phyloP scores from a whole-genome alignment of 2,888 invertebrate species.

The Andrena haemorrhoa region DNA sequence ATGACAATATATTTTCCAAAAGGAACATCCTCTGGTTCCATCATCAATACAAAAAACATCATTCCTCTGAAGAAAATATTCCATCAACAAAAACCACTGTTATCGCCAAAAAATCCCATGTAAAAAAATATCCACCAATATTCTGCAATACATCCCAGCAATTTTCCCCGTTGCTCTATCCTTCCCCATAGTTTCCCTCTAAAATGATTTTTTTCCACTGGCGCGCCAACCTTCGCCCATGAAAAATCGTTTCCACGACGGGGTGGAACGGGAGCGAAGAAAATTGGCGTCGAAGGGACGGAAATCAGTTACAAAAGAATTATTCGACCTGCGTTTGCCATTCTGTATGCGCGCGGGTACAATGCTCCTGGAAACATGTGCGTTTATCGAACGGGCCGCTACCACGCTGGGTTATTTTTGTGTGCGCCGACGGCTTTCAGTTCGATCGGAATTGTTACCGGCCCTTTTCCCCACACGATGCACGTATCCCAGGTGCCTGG shows the following conservation, averaged over 20 bases:
- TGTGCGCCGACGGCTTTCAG: constrained; percentile 51
- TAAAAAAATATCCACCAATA: too few relatives aligned
- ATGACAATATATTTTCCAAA: too few relatives aligned
- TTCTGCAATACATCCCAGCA: too few relatives aligned
- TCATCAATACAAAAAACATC: too few relatives aligned
- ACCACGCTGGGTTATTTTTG: constrained; percentile 53
- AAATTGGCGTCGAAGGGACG: constrained; percentile 31
- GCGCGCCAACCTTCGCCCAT: neutral
- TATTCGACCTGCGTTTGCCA: constrained; percentile 56
- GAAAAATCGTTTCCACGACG: neutral
- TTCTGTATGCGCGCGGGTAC: constrained; percentile 49
- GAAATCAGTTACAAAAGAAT: constrained; percentile 60
- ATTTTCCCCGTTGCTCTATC: too few relatives aligned
- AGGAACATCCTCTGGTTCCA: too few relatives aligned
- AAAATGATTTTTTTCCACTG: too few relatives aligned
- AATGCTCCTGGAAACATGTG: constrained; percentile 62
- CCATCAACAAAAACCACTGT: too few relatives aligned
- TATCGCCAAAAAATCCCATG: too few relatives aligned
- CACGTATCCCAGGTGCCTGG: constrained; percentile 8
- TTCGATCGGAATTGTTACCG: constrained; percentile 64
- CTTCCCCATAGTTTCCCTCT: too few relatives aligned
- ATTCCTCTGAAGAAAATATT: too few relatives aligned
- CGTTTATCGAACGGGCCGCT: constrained; percentile 55
- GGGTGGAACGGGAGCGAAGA: constrained; percentile 15
- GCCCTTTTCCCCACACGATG: constrained; percentile 33